These are phyloP conservation scores for Cryptotermes secundus DNA, from an alignment of 1,140 invertebrate genomes.

Conservation along the genomic window DNA sequence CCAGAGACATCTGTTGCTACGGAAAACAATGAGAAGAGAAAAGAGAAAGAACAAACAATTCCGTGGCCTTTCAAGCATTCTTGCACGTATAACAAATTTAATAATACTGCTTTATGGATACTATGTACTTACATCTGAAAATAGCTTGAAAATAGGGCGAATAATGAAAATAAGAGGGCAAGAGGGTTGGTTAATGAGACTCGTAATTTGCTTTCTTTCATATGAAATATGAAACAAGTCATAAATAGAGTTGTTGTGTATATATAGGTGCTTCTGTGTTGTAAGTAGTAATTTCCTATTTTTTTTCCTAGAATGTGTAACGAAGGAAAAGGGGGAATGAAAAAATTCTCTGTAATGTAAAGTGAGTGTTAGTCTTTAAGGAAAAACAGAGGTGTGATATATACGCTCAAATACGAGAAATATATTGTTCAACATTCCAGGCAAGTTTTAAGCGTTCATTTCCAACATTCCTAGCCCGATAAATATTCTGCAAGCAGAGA, in stretches of 20 bases:
- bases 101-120: slow-evolving; percentile 18
- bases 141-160: background rate
- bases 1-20: background rate
- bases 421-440: background rate
- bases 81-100: background rate
- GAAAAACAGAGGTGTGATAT: background rate
- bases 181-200: background rate
- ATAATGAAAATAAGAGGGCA: background rate
- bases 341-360: background rate
- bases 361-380: background rate
- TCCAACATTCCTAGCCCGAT: background rate
- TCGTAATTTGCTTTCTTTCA: slow-evolving; percentile 9
- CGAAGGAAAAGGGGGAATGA: background rate
- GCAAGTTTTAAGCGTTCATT: background rate
- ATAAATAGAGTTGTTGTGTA: slow-evolving; percentile 4
- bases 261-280: background rate
- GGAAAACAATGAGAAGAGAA: background rate
- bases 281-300: slow-evolving; percentile 11
- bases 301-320: background rate
- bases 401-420: background rate
- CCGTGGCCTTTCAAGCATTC: background rate
- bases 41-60: background rate
- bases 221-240: slow-evolving; percentile 18
- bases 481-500: background rate
- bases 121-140: background rate